Evolutionary conservation across 2,888 invertebrate genomes (phyloP).

Genomic region (Coecobrya sp.): DNA sequence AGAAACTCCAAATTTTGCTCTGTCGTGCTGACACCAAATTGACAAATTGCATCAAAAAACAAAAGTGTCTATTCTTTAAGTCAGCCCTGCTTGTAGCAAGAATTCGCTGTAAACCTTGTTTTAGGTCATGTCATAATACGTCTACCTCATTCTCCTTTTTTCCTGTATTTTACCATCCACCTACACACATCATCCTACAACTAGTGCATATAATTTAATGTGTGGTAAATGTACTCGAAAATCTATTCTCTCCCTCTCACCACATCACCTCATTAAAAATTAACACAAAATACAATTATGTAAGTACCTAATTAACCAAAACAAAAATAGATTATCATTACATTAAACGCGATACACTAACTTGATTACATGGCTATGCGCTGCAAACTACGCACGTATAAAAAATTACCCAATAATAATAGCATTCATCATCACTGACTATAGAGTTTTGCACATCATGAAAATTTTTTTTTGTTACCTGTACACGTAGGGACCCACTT

Average conservation of each 20-base stretch:
- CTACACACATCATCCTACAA: background rate
- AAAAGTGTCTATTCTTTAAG: no score
- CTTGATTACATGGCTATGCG: background rate
- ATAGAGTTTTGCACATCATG: background rate
- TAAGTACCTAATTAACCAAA: background rate
- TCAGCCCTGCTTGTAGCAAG: background rate
- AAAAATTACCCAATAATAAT: no score
- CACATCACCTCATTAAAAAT: background rate
- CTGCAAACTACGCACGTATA: background rate
- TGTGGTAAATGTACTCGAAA: background rate
- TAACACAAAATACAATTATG: background rate
- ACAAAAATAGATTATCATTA: background rate
- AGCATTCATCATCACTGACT: background rate
- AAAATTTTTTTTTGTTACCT: conserved; percentile 49
- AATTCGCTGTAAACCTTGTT: background rate
- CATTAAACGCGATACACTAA: background rate
- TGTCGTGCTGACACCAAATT: no score
- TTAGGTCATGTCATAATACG: background rate
- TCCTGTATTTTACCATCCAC: background rate
- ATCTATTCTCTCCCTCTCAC: background rate
- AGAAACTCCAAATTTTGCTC: no score
- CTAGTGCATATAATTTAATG: background rate
- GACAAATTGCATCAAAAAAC: background rate
- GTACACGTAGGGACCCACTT: conserved; percentile 82
- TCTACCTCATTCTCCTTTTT: no score